Evolutionary conservation across 2,113 vertebrate species (phyloP), one percentile per base, ranked within the genome.

Genomic region (Aegithalos caudatus): DNA sequence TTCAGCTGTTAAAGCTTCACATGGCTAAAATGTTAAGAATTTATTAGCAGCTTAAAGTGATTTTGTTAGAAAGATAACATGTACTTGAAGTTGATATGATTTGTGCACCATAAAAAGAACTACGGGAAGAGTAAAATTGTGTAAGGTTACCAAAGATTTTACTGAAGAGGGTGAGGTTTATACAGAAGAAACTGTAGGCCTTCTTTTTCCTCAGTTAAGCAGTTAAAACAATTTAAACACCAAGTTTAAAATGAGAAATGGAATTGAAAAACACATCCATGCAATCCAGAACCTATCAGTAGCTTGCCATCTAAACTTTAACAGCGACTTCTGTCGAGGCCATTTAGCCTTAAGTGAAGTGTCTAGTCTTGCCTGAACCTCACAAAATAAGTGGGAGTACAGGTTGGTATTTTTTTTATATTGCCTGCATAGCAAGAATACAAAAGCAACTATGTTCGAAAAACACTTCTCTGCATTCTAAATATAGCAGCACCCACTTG

Each of bases 401-500:
- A 79, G 42, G 86, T 96, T 92, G 44, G 24, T 47, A 62, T 79
- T 93, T 60, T 77, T 77, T 84, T 90, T 22, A 44, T 93, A 64
- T 92, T 96, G 65, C 56, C 58, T 67, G 38, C 48, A 33, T 91
- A 88, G 76, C 50, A 83, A 45, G 90, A 90, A 91, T 88, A 95
- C 81, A 95, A 96, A 96, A 92, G 92, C 76, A 94, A 82, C 90
- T 88, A 71, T 1, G 3, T 94, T 94, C 84, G 86, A 84, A 92
- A 95, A 93, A n/a, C 85, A 80, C 74, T 93, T 96, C 40, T 77
- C 82, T 90, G 35, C 24, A 44, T 94, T 95, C 94, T 97, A 97
- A 96, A 97, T 96, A 95, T 97, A 97, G 93, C 72, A 83, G 90
- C 14, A 0, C 94, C 84, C 86, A 92, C 88, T 92, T 95, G 79